Base-by-base conservation (phyloP, 2,113 vertebrate species). In the Pristiophorus japonicus region DNA sequence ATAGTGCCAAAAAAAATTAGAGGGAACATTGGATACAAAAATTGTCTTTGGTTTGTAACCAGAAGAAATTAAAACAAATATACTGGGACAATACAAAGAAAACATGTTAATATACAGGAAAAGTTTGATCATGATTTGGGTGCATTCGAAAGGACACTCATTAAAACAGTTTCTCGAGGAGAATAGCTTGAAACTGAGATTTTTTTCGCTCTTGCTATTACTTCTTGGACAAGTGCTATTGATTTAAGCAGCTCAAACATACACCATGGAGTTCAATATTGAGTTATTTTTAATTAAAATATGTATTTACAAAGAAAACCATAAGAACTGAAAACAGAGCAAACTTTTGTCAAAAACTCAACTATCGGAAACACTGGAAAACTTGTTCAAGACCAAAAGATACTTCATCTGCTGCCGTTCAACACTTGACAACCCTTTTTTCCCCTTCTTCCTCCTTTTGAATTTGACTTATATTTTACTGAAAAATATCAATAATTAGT, bases 381-480 rank as follows among this genome's bases (percentile, higher is more conserved):
- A 65, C 14, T 38, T 34, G 38, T 73, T 22, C 11, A 87, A 87
- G 8, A 51, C 38, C 12, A 34, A n/a, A 63, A 92, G n/a, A 18
- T 8, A 20, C 34, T 62, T 92, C 59, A 92, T 65, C 22, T 65
- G n/a, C 1, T 92, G 18, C 30, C 5, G 34, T 62, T 91, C 88
- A 92, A n/a, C n/a, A n/a, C n/a, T n/a, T n/a, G n/a, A n/a, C n/a
- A n/a, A 63, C 59, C 63, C 34, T 59, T 18, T 81, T 87, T 47
- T 7, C 34, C 47, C 47, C 27, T 34, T 59, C 8, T n/a, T n/a
- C 4, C 85, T 30, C 51, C 24, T 14, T 34, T 90, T 30, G 34
- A 38, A 92, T 63, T n/a, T 92, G 63, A 63, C 62, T n/a, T 63
- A 20, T 38, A 92, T 92, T 92, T 92, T 63, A 92, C 59, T 59